These are phyloP conservation scores for Julus scanicus DNA, from an alignment of 2,888 invertebrate species.

Conservation along the genomic window DNA sequence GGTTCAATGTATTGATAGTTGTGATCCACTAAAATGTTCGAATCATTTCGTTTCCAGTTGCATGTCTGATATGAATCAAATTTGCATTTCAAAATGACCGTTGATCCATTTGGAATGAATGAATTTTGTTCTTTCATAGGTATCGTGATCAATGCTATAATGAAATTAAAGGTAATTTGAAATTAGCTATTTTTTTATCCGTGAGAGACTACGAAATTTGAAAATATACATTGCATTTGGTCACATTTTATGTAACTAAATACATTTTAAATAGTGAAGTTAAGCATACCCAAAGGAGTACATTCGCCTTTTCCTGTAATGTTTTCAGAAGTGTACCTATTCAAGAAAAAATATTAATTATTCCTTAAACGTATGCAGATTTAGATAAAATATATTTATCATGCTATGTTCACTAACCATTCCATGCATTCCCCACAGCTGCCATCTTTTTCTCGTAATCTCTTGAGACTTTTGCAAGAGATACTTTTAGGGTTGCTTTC, in stretches of 20 bases:
- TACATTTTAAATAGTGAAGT: neutral
- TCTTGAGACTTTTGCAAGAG: neutral
- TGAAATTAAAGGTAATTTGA: neutral
- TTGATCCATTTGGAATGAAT: neutral
- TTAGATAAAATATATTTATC: too few species aligned
- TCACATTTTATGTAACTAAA: too few species aligned
- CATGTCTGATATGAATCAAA: neutral
- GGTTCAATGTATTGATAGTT: neutral
- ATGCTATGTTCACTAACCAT: neutral
- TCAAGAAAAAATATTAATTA: neutral
- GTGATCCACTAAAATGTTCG: neutral
- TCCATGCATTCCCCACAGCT: neutral
- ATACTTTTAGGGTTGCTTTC: neutral
- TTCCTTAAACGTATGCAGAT: neutral
- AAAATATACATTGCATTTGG: too few species aligned
- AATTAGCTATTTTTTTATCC: too few species aligned
- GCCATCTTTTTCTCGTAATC: neutral
- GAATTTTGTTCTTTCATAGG: neutral
- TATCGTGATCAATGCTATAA: neutral
- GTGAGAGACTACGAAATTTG: too few species aligned
- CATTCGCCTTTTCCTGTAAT: neutral
- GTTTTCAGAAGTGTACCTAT: neutral
- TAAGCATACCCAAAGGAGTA: neutral
- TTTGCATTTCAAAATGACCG: neutral
- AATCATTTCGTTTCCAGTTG: neutral